Percentiles rank a stretch among this genome's conserved stretches.
Evolutionary conservation across 2,113 vertebrate species (phyloP).

Genomic region (Rhegmatorhina hoffmannsi): DNA sequence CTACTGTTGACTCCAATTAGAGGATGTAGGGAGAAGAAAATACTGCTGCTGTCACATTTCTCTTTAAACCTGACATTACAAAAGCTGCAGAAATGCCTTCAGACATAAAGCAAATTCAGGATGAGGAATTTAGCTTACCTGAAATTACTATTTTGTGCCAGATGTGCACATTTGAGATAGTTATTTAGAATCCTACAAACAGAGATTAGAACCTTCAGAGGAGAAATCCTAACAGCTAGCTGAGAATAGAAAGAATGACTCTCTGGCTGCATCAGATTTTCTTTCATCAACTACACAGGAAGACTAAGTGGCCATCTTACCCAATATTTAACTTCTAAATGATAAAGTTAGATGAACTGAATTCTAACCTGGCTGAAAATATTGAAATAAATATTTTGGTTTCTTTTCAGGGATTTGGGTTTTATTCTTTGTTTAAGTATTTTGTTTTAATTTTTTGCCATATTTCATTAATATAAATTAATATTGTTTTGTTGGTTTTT

Average conservation of each 20-base stretch:
- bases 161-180: neutral
- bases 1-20: neutral
- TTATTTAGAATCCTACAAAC: neutral
- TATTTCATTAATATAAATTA: neutral
- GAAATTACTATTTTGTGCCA: neutral
- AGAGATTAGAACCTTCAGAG: neutral
- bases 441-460: accelerated
- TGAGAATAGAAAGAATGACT: neutral
- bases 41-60: neutral
- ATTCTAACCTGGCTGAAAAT: neutral
- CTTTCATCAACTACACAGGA: neutral
- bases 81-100: neutral
- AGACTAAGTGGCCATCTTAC: neutral
- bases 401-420: neutral
- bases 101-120: neutral
- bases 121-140: neutral
- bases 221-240: neutral
- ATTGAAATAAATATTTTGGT: neutral
- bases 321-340: neutral
- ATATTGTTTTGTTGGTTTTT: neutral
- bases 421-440: neutral
- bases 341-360: neutral
- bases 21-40: neutral
- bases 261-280: neutral
- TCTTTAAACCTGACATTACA: neutral